A percentile compares a stretch with the other conserved stretches of the same genome.
phyloP scores from a whole-genome alignment of 2,797 vertebrate species.

The Girardinus metallicus region DNA sequence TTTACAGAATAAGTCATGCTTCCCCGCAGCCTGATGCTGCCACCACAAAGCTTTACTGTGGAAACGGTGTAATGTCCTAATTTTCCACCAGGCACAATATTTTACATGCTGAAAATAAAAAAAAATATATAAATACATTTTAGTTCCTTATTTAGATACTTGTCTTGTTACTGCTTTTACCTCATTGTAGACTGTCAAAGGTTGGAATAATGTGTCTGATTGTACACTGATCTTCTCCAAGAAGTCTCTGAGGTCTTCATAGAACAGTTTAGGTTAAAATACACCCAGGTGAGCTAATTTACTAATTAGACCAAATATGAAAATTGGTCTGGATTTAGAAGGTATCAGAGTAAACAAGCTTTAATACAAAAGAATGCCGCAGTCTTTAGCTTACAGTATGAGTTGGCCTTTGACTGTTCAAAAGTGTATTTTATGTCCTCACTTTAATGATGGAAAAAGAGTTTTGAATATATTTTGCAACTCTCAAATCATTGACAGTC shows the following conservation, averaged over 20 bases:
- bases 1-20: background rate
- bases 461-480: background rate
- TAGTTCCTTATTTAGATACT: background rate
- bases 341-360: background rate
- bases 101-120: background rate
- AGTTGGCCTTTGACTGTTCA: background rate
- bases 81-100: background rate
- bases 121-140: background rate
- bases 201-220: background rate
- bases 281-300: background rate
- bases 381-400: background rate
- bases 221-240: background rate
- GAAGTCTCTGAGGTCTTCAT: background rate
- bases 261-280: background rate
- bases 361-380: background rate
- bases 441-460: background rate
- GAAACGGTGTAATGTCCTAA: background rate
- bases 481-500: conserved; percentile 10
- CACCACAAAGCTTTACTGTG: background rate
- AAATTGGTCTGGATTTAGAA: background rate
- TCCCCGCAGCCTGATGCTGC: background rate
- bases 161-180: background rate
- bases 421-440: background rate
- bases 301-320: background rate
- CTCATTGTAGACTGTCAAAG: background rate